These are phyloP conservation scores for Onychomys leucogaster DNA, from an alignment of 2,797 vertebrate genomes.

Conservation along the genomic window DNA sequence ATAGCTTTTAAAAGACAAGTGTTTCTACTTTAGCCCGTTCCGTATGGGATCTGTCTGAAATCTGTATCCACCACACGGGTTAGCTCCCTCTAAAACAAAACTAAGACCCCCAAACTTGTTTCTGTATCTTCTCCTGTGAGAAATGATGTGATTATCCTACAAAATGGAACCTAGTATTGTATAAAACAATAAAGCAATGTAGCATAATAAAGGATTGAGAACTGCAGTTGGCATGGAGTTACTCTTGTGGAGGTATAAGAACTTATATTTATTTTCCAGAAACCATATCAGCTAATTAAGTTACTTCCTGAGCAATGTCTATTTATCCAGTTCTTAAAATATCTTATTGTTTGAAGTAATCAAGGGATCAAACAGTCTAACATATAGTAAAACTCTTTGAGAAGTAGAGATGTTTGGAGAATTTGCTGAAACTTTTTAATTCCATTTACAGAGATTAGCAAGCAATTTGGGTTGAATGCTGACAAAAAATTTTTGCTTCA, in stretches of 20 bases:
- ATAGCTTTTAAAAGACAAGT: background rate
- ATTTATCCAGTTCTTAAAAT: background rate
- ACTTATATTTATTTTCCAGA: background rate
- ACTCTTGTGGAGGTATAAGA: background rate
- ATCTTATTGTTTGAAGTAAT: background rate
- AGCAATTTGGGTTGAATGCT: background rate
- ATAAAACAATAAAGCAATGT: background rate
- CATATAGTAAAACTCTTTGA: background rate
- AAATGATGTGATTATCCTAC: background rate
- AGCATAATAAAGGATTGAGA: background rate
- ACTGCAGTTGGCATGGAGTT: background rate
- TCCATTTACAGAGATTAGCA: conserved; percentile 2
- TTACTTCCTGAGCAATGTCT: background rate
- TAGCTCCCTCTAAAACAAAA: background rate
- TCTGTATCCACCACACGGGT: no score
- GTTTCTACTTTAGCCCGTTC: background rate
- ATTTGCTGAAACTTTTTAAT: background rate
- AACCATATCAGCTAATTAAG: conserved; percentile 11
- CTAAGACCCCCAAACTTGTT: background rate
- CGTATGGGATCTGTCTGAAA: background rate
- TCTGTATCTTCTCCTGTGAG: background rate
- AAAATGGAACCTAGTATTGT: background rate
- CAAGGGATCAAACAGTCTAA: background rate
- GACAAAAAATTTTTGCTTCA: background rate
- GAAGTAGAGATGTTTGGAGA: background rate